Evolutionary conservation across 1,140 invertebrate genomes (phyloP).

Genomic region (Oryctes rhinoceros): DNA sequence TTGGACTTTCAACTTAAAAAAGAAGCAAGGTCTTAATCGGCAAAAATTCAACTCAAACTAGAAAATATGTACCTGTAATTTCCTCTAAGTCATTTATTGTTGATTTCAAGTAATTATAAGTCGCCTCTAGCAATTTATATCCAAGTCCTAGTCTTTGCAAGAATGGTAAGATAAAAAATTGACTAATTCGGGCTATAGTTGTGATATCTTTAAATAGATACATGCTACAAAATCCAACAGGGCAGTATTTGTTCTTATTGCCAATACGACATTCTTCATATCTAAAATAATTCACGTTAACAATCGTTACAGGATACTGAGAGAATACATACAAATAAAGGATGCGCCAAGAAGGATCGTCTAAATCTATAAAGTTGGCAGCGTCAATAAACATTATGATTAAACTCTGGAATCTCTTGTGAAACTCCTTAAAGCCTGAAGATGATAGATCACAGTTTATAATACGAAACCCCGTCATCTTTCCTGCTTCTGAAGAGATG

Average conservation of each 20-base stretch:
- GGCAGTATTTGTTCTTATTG: slow-evolving; percentile 61
- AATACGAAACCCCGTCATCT: slow-evolving; percentile 76
- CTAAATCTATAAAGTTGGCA: slow-evolving; percentile 88
- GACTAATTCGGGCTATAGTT: slow-evolving; percentile 81
- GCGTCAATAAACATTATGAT: slow-evolving; percentile 96
- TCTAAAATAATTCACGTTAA: slow-evolving; percentile 63
- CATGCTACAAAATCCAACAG: slow-evolving; percentile 88
- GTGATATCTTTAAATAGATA: slow-evolving; percentile 81
- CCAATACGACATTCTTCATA: slow-evolving; percentile 78
- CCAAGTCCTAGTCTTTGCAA: slow-evolving; percentile 89
- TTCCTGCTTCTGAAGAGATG: slow-evolving; percentile 63
- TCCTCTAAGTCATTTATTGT: slow-evolving; percentile 46
- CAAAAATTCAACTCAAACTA: background rate
- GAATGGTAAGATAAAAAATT: slow-evolving; percentile 89
- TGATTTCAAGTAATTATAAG: slow-evolving; percentile 45
- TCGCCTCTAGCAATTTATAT: slow-evolving; percentile 64
- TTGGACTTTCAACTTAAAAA: slow-evolving; percentile 54
- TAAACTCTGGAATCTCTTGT: slow-evolving; percentile 88
- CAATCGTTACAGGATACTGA: background rate
- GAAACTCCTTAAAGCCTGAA: slow-evolving; percentile 80
- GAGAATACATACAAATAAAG: slow-evolving; percentile 78
- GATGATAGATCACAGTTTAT: slow-evolving; percentile 76
- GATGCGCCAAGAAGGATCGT: slow-evolving; percentile 92
- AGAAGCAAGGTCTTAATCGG: background rate
- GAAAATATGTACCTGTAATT: slow-evolving; percentile 47